These are phyloP conservation scores for Montipora efflorescens DNA, from an alignment of 64 coral and sea anemone species.

Conservation along the genomic window DNA sequence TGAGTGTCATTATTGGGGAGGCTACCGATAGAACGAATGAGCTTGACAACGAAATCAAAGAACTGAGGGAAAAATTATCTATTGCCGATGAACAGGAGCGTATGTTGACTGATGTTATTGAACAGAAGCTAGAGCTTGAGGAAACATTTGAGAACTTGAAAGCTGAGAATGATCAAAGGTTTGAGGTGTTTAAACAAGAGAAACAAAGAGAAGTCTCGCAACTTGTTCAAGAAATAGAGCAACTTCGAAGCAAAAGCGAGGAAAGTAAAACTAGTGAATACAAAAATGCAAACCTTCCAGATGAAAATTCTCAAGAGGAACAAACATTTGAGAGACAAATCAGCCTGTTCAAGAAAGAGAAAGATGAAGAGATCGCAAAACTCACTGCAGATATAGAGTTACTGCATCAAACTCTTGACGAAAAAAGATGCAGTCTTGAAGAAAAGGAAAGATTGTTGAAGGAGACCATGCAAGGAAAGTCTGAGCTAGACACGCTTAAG, in stretches of 20 bases:
- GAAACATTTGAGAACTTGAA: not conserved
- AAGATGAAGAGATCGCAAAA: not conserved
- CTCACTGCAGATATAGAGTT: not conserved
- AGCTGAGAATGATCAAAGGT: not conserved
- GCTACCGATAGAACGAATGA: not conserved
- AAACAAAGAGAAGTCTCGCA: not conserved
- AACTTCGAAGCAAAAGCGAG: not conserved
- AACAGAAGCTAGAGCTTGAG: slow-evolving; percentile 23
- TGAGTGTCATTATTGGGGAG: not conserved
- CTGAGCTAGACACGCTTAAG: not conserved
- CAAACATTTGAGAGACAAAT: not conserved
- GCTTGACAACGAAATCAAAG: not conserved
- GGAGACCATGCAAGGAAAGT: not conserved
- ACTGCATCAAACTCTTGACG: not conserved
- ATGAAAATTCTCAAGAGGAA: not conserved
- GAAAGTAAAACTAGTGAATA: not conserved
- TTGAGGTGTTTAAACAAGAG: slow-evolving; percentile 15
- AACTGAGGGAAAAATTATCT: not conserved
- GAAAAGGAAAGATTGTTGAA: not conserved
- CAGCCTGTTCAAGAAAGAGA: not conserved
- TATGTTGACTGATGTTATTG: slow-evolving; percentile 18
- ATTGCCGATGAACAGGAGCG: not conserved
- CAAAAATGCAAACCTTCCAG: not conserved
- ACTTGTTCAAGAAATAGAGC: not conserved
- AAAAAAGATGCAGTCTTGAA: not conserved